phyloP scores from a whole-genome alignment of 2,888 invertebrate genomes.

The Caenorhabditis drosophilae region DNA sequence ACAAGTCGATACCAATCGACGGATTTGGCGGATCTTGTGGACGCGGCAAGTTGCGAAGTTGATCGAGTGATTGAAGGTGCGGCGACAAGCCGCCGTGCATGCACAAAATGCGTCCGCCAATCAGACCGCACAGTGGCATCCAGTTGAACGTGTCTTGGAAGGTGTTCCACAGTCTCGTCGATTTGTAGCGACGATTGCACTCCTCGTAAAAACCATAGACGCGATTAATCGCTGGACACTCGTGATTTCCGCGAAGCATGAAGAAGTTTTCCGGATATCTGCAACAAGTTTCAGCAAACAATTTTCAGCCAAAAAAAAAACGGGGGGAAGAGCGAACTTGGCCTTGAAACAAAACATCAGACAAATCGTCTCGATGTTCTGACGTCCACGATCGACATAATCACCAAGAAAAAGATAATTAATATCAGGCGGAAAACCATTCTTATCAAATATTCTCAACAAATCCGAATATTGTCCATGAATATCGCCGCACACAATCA shows the following conservation, averaged over 20 bases:
- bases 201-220: conserved; percentile 65
- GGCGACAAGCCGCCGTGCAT: conserved; percentile 67
- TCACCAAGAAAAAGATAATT: conserved; percentile 65
- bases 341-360: conserved; percentile 62
- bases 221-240: conserved; percentile 61
- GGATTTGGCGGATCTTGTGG: conserved; percentile 65
- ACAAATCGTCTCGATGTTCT: conserved; percentile 64
- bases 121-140: conserved; percentile 63
- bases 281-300: conserved; percentile 7
- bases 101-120: conserved; percentile 58
- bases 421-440: conserved; percentile 60
- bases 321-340: conserved; percentile 17
- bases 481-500: conserved; percentile 63
- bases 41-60: conserved; percentile 55
- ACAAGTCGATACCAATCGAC: conserved; percentile 57
- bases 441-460: conserved; percentile 63
- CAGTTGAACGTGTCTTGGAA: conserved; percentile 65
- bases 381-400: conserved; percentile 63
- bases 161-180: conserved; percentile 47
- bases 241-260: conserved; percentile 65
- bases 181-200: conserved; percentile 58
- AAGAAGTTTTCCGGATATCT: conserved; percentile 62
- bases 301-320: background rate
- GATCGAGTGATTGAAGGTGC: conserved; percentile 52
- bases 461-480: conserved; percentile 62